Base-by-base conservation (phyloP, 2,113 vertebrate species). In the human region DNA sequence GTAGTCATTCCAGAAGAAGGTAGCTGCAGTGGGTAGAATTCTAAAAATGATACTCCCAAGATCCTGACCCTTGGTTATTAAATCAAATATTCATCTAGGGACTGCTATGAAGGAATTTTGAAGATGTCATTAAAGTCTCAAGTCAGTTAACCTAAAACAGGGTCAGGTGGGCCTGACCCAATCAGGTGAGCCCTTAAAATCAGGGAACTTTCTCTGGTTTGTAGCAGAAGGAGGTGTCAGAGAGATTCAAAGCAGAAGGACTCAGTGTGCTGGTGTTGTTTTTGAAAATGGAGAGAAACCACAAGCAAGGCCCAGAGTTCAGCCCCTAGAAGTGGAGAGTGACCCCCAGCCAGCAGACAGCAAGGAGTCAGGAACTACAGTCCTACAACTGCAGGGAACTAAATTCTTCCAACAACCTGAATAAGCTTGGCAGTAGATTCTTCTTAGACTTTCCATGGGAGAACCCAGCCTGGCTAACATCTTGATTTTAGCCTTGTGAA, bases 251-350 rank as follows among this genome's bases (percentile, higher is more conserved):
- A 82, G 52, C 35, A 27, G 20, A 4, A 38, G 23, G 5, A 32
- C 4, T 66, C 35, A 0, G 0, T 48, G 30, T 32, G 38, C 40
- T 83, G 4, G 27, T 40, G 1, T 35, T n/a, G 6, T 38, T 64
- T 93, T 81, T 90, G 75, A 68, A 76, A 68, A 61, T 2, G 18
- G 20, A 75, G 35, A 64, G 35, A 48, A 11, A 4, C 43, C 0
- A 55, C 6, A 10, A 35, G 30, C 52, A 40, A 66, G 35, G 23
- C 32, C 27, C 85, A 75, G 45, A 76, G 14, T 32, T 9, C 12
- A 38, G 73, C 38, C 57, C 57, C 38, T 57, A 2, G 9, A 25
- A 35, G 23, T 11, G 1, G 4, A 55, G 32, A 59, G 16, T 6
- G 32, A 66, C 38, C 22, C n/a, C 59, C 25, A 3, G 32, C 23